Base-by-base conservation (phyloP, 2,113 vertebrate genomes). In the Caranx melampygus region DNA sequence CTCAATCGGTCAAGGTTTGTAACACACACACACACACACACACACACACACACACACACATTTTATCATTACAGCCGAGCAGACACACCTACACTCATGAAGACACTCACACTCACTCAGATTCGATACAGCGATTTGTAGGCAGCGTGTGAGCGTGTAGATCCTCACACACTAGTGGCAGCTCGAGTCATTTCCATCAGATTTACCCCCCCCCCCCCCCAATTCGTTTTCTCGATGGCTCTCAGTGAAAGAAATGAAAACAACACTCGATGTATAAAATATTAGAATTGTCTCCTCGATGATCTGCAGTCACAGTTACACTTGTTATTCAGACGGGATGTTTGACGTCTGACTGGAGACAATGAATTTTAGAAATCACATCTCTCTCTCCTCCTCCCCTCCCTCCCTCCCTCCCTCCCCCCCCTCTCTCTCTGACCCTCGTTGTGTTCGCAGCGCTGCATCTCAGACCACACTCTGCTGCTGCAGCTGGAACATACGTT, bases 1-100 rank as follows among this genome's bases (percentile, higher is more conserved):
- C 86, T 90, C 87, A 74, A 77, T 83, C 70, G 62, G 79, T 90
- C 86, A 90, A 88, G 82, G 79, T 69, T 81, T 87, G 8, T 1
- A 21, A 44, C 65, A 6, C 75, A 40, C 62, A 34, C 68, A 37
- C 61, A 51, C 62, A 42, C 49, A 47, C 54, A 35, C 37, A 72
- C 67, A 45, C 60, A 49, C 72, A 47, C 60, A 57, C 49, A 74
- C 54, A 47, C 62, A 42, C 47, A 47, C 54, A 35, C 37, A 72
- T 49, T 34, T 44, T 44, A 82, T 82, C 62, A 65, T 54, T 34
- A 57, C 40, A 62, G 66, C 54, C 47, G 13, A 0, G 44, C 14
- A 63, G 35, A 69, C 68, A 42, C 65, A 62, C 54, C 16, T 61
- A 13, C 35, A 3, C n/a, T 20, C 57, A 52, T 35, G 57, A 47